Conservation (phyloP, 1,140 invertebrate species). For the Drosophila fuyamai region DNA sequence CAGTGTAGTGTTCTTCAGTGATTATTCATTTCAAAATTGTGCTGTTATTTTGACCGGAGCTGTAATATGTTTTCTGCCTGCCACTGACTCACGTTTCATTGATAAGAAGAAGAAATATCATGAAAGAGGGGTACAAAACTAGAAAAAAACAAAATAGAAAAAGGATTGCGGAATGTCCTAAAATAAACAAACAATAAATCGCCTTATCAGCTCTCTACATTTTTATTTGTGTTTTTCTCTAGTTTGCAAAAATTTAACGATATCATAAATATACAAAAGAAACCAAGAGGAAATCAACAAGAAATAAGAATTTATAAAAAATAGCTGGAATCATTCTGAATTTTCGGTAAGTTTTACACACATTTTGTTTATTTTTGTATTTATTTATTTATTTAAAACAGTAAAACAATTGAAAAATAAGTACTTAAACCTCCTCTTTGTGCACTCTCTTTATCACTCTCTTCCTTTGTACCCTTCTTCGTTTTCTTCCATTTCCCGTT, state of each 20-base stretch:
- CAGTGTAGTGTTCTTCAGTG: too few species aligned
- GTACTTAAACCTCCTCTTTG: constrained; percentile 9
- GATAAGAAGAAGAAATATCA: constrained; percentile 25
- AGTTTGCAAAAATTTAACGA: constrained; percentile 18
- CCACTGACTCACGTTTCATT: constrained; percentile 33
- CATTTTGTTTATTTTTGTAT: constrained; percentile 36
- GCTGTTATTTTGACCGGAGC: background rate
- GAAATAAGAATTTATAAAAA: background rate
- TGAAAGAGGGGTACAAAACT: background rate
- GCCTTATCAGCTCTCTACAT: constrained; percentile 7
- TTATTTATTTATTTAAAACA: constrained; percentile 41
- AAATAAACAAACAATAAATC: constrained; percentile 13
- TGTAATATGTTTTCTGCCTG: constrained; percentile 7
- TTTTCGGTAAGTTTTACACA: constrained; percentile 29
- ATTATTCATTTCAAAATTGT: too few species aligned
- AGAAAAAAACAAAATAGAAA: constrained; percentile 1
- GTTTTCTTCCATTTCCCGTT: constrained; percentile 56
- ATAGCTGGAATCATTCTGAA: background rate
- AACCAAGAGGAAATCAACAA: constrained; percentile 14
- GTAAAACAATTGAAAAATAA: constrained; percentile 13
- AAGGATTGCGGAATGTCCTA: constrained; percentile 27
- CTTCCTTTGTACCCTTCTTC: constrained; percentile 8
- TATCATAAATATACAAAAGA: constrained; percentile 24
- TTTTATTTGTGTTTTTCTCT: constrained; percentile 9
- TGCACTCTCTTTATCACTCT: constrained; percentile 17